Conservation (phyloP, 2,888 invertebrate genomes). For the Athalia circularis region DNA sequence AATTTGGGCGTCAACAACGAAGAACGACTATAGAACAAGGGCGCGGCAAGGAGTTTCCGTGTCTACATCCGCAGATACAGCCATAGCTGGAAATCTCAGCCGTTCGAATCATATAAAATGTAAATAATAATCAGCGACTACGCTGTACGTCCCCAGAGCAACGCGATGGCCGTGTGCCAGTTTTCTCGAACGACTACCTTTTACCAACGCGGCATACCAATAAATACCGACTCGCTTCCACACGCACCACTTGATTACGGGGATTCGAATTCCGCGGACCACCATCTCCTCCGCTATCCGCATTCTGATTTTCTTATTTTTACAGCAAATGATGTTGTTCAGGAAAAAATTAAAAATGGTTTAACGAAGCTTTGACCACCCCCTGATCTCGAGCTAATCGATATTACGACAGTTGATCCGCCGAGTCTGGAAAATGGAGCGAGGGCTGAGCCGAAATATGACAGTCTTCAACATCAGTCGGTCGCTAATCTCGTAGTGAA, state of each 20-base stretch:
- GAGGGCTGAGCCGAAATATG: not conserved
- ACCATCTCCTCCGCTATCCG: too few species aligned
- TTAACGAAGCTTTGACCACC: too few species aligned
- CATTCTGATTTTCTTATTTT: not conserved
- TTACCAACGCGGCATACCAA: not conserved
- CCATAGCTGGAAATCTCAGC: conserved; percentile 21
- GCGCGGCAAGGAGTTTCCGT: too few species aligned
- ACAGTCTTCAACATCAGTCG: conserved; percentile 18
- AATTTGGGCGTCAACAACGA: too few species aligned
- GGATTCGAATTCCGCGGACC: too few species aligned
- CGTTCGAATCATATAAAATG: conserved; percentile 13
- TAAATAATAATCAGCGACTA: conserved; percentile 37
- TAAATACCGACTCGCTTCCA: too few species aligned
- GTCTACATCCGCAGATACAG: not conserved
- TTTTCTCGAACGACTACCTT: conserved; percentile 4
- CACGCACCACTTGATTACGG: too few species aligned
- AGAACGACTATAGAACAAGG: too few species aligned
- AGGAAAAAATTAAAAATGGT: too few species aligned
- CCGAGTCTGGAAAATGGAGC: too few species aligned
- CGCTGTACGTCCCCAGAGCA: conserved; percentile 8
- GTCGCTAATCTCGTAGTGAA: conserved; percentile 5
- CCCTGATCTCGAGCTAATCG: too few species aligned
- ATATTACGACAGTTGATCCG: too few species aligned
- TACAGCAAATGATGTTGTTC: not conserved
- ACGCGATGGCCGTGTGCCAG: conserved; percentile 39